A percentile compares a stretch with the other conserved stretches of the same genome.
Conservation (phyloP, 2,797 vertebrate genomes). For the Psittacula derbiana region DNA sequence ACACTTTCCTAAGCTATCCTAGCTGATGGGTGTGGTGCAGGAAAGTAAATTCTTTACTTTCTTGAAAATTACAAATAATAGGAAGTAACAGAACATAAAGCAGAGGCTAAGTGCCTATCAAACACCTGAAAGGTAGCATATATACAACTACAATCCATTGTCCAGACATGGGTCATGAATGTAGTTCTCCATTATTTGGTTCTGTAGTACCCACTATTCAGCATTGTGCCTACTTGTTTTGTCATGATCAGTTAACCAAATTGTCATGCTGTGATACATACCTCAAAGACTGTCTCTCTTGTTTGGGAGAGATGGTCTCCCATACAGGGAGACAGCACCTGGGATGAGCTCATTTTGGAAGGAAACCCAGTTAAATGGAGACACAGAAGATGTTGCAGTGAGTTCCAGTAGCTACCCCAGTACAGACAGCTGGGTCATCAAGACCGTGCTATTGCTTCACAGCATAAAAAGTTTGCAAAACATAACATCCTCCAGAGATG, state of each 20-base stretch:
- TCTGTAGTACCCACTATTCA: neutral
- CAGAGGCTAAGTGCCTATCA: neutral
- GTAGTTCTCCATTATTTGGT: neutral
- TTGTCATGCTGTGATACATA: neutral
- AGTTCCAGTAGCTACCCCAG: neutral
- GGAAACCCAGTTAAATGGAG: neutral
- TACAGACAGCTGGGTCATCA: neutral
- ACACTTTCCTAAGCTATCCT: neutral
- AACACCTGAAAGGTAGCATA: neutral
- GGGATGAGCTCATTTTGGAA: neutral
- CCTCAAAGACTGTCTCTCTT: neutral
- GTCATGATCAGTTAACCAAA: neutral
- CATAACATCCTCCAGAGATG: neutral
- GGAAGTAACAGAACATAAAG: neutral
- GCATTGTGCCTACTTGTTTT: neutral
- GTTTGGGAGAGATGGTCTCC: neutral
- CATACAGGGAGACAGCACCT: neutral
- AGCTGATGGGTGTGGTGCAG: neutral
- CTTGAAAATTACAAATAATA: neutral
- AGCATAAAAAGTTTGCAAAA: neutral
- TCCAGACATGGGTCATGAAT: neutral
- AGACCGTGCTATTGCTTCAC: rapidly evolving
- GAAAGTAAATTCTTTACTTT: neutral
- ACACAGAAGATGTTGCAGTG: neutral
- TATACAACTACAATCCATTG: neutral